A percentile compares a stretch with the other conserved stretches of the same genome.
phyloP scores from a whole-genome alignment of 2,113 vertebrate genomes.

The Xiphophorus couchianus region DNA sequence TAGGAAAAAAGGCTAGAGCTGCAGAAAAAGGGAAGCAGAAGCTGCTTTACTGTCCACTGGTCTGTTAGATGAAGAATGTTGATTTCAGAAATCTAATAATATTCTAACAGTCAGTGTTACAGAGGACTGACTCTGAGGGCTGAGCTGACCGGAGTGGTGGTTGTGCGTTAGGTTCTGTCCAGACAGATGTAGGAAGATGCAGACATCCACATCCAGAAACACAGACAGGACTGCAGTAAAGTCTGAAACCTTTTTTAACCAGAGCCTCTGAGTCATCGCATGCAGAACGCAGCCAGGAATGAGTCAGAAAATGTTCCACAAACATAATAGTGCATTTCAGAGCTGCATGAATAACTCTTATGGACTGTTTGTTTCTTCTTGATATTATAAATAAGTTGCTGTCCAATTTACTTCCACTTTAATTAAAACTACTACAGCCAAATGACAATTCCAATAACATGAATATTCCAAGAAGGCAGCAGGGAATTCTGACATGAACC shows the following conservation, averaged over 20 bases:
- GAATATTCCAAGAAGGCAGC: neutral
- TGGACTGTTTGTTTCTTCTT: slow-evolving; percentile 42
- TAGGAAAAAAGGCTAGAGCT: too few species aligned
- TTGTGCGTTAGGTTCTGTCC: neutral
- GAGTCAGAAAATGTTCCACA: slow-evolving; percentile 87
- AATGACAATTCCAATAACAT: too few species aligned
- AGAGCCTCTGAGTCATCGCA: slow-evolving; percentile 87
- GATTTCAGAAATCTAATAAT: neutral
- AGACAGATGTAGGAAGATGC: neutral
- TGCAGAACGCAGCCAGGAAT: slow-evolving; percentile 82
- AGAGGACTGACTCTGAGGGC: too few species aligned
- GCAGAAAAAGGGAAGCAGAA: too few species aligned
- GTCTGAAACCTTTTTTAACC: slow-evolving; percentile 46
- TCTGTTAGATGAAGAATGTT: too few species aligned
- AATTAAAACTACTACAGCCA: neutral
- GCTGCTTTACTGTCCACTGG: too few species aligned
- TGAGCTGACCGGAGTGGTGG: neutral
- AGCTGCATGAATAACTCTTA: slow-evolving; percentile 66
- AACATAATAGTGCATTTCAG: slow-evolving; percentile 59
- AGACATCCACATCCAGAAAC: slow-evolving; percentile 23
- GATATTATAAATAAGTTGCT: neutral
- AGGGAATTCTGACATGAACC: neutral
- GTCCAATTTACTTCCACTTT: neutral
- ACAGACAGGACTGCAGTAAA: slow-evolving; percentile 39
- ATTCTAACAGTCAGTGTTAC: neutral